A percentile compares a stretch with the other conserved stretches of the same genome.
phyloP scores from a whole-genome alignment of 2,797 vertebrate genomes.

The Decapterus maruadsi region DNA sequence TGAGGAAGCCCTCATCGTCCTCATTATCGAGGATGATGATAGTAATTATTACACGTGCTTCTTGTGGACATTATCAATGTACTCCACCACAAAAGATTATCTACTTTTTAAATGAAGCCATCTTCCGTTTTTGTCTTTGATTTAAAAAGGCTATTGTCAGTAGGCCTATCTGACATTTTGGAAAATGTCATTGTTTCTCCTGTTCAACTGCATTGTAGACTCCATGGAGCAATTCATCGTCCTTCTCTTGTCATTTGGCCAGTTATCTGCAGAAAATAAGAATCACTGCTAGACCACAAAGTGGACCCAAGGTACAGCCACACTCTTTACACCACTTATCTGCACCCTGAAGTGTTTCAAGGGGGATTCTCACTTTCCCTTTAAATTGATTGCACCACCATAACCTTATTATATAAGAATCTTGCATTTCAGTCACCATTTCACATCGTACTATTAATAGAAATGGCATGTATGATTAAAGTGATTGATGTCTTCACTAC shows the following conservation, averaged over 20 bases:
- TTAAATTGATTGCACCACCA: conserved; percentile 1
- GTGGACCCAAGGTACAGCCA: conserved; percentile 3
- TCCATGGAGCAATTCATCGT: not conserved
- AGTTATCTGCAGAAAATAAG: not conserved
- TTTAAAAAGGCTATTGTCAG: not conserved
- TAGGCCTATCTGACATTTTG: not conserved
- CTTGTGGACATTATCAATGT: not conserved
- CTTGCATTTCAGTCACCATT: conserved; percentile 7
- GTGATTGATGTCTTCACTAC: conserved; percentile 39
- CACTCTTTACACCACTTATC: not conserved
- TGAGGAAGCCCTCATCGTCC: not conserved
- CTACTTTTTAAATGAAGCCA: not conserved
- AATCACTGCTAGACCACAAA: not conserved
- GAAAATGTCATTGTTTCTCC: not conserved
- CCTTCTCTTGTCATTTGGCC: not conserved
- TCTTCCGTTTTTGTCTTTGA: not conserved
- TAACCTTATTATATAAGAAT: conserved; percentile 17
- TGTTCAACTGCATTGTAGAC: not conserved
- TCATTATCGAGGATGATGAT: no score
- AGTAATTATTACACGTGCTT: not conserved
- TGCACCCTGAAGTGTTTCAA: conserved; percentile 3
- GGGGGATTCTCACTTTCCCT: not conserved
- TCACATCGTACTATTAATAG: conserved; percentile 29
- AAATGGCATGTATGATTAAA: conserved; percentile 54
- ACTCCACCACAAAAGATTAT: not conserved